These are phyloP conservation scores for Leucosticte australis DNA, from an alignment of 2,113 vertebrate genomes.

Conservation along the genomic window DNA sequence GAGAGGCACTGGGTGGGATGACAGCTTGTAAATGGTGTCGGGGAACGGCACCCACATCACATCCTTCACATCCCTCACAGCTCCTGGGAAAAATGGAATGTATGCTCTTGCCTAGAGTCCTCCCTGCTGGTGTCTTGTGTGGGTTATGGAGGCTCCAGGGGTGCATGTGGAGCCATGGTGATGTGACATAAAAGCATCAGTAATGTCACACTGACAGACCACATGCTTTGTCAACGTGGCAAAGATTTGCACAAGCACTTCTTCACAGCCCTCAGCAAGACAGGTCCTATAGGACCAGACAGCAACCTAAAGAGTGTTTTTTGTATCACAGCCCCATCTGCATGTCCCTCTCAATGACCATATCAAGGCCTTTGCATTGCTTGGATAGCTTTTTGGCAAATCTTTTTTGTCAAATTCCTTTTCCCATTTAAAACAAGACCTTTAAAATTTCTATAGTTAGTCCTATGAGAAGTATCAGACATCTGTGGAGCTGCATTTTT, in stretches of 20 bases:
- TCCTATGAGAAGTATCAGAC: background rate
- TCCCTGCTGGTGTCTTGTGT: background rate
- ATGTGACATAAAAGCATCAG: background rate
- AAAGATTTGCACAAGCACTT: background rate
- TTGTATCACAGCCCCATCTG: background rate
- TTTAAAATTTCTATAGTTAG: background rate
- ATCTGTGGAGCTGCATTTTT: background rate
- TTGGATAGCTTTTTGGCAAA: background rate
- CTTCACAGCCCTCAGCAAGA: background rate
- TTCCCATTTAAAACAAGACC: background rate
- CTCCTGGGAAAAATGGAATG: background rate
- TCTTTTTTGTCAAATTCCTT: background rate
- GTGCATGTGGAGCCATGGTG: background rate
- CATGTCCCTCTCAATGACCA: background rate
- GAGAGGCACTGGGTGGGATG: background rate
- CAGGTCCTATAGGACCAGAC: background rate
- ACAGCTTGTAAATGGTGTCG: background rate
- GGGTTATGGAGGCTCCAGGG: background rate
- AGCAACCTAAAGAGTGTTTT: background rate
- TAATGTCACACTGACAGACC: rapidly evolving
- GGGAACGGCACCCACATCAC: background rate
- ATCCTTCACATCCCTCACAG: background rate
- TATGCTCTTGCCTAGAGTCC: background rate
- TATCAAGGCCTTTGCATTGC: background rate
- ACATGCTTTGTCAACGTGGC: background rate